A percentile compares a stretch with the other conserved stretches of the same genome.
Evolutionary conservation across 2,797 vertebrate species (phyloP).

Genomic region (Oceanodroma leucorhoa): DNA sequence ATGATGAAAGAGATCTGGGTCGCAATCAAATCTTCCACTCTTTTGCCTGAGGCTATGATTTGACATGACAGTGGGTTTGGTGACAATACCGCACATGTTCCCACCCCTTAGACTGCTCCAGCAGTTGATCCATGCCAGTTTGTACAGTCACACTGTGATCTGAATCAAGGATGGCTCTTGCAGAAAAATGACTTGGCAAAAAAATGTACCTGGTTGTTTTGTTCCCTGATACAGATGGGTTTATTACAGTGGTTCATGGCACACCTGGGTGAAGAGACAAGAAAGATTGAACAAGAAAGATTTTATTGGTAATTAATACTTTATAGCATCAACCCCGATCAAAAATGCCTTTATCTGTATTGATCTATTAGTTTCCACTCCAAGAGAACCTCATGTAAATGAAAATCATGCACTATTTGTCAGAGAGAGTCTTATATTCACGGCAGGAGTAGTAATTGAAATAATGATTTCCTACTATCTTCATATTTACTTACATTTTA

Average conservation of each 20-base stretch:
- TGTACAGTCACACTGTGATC: background rate
- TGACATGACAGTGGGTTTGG: background rate
- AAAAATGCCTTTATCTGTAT: background rate
- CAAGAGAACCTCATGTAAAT: background rate
- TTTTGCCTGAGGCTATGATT: background rate
- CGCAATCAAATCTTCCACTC: background rate
- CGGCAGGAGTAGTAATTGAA: conserved; percentile 19
- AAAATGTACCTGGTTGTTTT: background rate
- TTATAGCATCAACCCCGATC: rapidly evolving
- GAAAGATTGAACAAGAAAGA: background rate
- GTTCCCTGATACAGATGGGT: background rate
- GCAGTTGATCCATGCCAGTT: background rate
- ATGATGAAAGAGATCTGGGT: background rate
- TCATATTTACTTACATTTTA: conserved; percentile 1
- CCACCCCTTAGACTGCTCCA: background rate
- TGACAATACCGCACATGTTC: background rate
- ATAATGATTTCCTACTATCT: conserved; percentile 17
- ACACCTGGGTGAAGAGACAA: background rate
- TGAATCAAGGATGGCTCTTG: background rate
- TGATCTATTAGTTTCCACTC: background rate
- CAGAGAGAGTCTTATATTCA: background rate
- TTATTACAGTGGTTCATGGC: background rate
- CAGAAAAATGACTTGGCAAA: background rate
- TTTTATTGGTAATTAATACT: background rate
- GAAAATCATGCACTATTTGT: background rate